phyloP scores from a whole-genome alignment of 1,140 invertebrate species.

The Meloidogyne floridensis region DNA sequence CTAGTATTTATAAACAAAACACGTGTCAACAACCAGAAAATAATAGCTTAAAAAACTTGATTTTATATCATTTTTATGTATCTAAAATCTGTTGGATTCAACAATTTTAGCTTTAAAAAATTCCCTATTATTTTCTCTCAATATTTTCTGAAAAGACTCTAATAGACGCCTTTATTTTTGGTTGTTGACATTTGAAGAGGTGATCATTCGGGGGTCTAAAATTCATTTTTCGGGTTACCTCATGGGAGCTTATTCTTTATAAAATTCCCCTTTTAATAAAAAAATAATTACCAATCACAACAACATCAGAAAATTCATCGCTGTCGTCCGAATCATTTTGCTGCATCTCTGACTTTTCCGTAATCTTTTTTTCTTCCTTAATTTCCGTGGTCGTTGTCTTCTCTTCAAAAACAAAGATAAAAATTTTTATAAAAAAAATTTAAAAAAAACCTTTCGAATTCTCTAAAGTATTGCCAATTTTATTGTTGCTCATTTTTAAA shows the following conservation, averaged over 20 bases:
- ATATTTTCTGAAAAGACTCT: too few relatives aligned
- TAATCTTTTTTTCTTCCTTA: background rate
- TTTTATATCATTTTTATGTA: background rate
- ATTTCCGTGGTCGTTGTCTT: background rate
- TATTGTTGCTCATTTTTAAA: background rate
- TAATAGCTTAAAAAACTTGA: background rate
- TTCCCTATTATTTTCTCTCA: too few relatives aligned
- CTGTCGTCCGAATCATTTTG: background rate
- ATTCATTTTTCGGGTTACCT: too few relatives aligned
- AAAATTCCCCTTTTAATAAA: background rate
- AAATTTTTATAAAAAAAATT: background rate
- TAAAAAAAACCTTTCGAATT: background rate
- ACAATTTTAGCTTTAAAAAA: background rate
- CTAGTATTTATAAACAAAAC: background rate
- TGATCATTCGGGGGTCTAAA: too few relatives aligned
- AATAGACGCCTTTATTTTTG: too few relatives aligned
- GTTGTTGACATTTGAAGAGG: too few relatives aligned
- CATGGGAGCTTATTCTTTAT: too few relatives aligned
- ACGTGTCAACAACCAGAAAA: background rate
- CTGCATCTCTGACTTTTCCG: background rate
- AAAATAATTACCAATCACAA: background rate
- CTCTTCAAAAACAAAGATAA: background rate
- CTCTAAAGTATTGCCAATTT: background rate
- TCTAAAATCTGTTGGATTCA: background rate
- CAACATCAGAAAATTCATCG: conserved; percentile 9